These are phyloP conservation scores for Danio jaintianensis DNA, from an alignment of 2,797 vertebrate species.

Conservation along the genomic window DNA sequence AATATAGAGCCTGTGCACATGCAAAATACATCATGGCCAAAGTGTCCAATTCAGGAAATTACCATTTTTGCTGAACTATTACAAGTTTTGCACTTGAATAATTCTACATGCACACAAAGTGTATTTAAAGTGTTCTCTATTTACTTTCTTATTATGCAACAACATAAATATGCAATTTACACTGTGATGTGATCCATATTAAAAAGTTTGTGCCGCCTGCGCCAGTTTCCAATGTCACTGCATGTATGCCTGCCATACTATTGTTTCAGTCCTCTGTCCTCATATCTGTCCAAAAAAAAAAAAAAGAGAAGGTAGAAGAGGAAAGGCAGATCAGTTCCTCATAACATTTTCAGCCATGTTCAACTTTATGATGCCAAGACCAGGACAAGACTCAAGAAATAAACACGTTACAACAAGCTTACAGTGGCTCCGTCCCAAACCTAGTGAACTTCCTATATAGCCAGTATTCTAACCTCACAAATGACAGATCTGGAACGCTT, in stretches of 20 bases:
- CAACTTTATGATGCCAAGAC: conserved; percentile 33
- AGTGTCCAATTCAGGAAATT: too few relatives aligned
- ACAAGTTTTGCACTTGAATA: too few relatives aligned
- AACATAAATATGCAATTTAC: not conserved
- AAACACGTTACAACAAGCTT: conserved; percentile 39
- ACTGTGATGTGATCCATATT: conserved; percentile 10
- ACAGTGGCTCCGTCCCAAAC: conserved; percentile 6
- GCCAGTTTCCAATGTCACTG: not conserved
- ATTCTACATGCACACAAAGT: not conserved
- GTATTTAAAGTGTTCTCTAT: not conserved
- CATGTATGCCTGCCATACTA: not conserved
- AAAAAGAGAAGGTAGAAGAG: not conserved
- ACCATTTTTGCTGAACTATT: too few relatives aligned
- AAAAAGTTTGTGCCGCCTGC: not conserved
- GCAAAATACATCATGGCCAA: too few relatives aligned
- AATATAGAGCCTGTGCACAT: too few relatives aligned
- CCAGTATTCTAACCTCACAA: conserved; percentile 8
- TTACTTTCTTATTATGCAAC: not conserved
- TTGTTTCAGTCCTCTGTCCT: not conserved
- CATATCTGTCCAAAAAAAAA: not conserved
- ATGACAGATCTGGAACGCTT: not conserved
- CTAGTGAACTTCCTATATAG: not conserved
- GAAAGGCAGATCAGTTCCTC: conserved; percentile 8
- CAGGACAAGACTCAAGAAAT: conserved; percentile 40
- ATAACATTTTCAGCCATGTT: conserved; percentile 30